Percentiles rank a stretch among this genome's conserved stretches.
These are phyloP conservation scores for Orchesella cincta DNA, from an alignment of 1,140 invertebrate species.

Conservation along the genomic window DNA sequence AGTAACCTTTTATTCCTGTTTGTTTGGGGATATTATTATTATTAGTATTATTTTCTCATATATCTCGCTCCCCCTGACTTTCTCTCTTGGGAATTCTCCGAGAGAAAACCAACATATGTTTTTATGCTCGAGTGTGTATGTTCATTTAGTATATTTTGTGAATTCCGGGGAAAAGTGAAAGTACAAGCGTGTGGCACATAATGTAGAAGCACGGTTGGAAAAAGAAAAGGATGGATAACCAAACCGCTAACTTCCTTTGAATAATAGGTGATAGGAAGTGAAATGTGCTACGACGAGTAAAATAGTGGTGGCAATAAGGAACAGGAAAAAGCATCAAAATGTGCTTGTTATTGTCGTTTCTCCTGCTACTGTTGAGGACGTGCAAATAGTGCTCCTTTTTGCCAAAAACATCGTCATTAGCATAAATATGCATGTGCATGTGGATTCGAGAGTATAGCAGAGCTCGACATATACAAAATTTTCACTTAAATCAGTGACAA, in stretches of 20 bases:
- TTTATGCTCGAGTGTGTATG: neutral
- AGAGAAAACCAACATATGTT: neutral
- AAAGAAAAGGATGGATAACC: neutral
- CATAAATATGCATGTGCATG: neutral
- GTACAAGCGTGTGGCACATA: neutral
- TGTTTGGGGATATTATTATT: neutral
- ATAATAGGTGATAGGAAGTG: conserved; percentile 14
- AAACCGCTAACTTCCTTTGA: conserved; percentile 7
- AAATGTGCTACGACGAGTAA: neutral
- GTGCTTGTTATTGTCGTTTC: neutral
- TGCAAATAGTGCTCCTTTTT: neutral
- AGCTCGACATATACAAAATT: neutral
- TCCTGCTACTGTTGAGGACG: neutral
- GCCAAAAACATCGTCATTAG: neutral
- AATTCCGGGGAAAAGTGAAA: neutral
- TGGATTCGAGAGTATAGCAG: neutral
- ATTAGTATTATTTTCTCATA: conserved; percentile 17
- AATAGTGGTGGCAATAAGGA: conserved; percentile 1
- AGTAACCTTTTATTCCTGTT: neutral
- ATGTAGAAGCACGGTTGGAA: neutral
- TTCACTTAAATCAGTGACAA: neutral
- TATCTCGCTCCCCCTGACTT: neutral
- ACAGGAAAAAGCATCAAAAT: neutral
- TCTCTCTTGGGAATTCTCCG: neutral
- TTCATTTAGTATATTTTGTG: neutral